These are phyloP conservation scores for Mus minutoides DNA, from an alignment of 2,797 vertebrate genomes.

Conservation along the genomic window DNA sequence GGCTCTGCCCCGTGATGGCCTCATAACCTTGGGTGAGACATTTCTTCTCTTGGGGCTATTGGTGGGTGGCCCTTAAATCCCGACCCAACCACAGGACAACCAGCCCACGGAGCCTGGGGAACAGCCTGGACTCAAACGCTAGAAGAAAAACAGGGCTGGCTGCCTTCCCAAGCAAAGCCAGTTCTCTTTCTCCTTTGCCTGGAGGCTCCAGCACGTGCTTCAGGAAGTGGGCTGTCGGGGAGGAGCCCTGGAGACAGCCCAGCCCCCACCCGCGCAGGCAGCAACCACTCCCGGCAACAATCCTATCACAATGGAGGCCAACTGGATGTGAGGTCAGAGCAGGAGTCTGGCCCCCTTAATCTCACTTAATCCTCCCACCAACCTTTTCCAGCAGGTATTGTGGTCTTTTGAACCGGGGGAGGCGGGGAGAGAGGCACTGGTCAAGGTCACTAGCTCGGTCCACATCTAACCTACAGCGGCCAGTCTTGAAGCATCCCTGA, in stretches of 20 bases:
- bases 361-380: conserved; percentile 28
- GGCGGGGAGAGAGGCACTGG: neutral
- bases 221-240: neutral
- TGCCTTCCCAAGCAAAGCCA: neutral
- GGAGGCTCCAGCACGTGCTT: conserved; percentile 48
- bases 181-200: conserved; percentile 50
- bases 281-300: conserved; percentile 40
- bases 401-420: neutral
- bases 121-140: neutral
- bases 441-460: conserved; percentile 57
- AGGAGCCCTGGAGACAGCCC: conserved; percentile 14
- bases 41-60: neutral
- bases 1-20: neutral
- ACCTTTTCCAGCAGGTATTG: neutral
- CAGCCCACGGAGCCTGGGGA: neutral
- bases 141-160: neutral
- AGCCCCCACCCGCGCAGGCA: conserved; percentile 5
- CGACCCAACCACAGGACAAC: neutral
- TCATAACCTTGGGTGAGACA: conserved; percentile 56
- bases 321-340: neutral
- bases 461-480: neutral
- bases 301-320: neutral
- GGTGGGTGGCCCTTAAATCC: neutral
- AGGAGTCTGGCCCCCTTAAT: neutral
- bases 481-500: neutral